Conservation (phyloP, 1,140 invertebrate species). For the Tetranychus urticae region DNA sequence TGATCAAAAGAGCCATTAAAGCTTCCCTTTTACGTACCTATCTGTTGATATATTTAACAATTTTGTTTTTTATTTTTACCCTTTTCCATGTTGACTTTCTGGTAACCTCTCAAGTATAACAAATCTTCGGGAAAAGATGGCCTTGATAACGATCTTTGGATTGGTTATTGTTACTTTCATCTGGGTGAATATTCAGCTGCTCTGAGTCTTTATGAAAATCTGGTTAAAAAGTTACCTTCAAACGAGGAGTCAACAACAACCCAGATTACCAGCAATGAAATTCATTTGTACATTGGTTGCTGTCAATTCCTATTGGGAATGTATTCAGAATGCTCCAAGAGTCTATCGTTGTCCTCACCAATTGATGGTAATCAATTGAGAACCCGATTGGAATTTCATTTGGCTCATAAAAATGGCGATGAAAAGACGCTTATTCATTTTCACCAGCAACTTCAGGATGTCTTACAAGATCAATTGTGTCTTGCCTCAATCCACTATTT, state of each 20-base stretch:
- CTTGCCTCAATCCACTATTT: constrained; percentile 90
- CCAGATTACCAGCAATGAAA: constrained; percentile 9
- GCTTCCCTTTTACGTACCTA: not conserved
- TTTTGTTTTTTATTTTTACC: not conserved
- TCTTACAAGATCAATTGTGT: constrained; percentile 80
- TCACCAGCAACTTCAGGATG: constrained; percentile 58
- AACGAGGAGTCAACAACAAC: constrained; percentile 16
- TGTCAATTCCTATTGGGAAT: constrained; percentile 85
- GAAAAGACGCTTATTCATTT: constrained; percentile 54
- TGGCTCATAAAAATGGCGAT: constrained; percentile 76
- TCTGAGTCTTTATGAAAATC: constrained; percentile 35
- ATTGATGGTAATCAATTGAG: constrained; percentile 22
- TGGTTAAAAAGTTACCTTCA: not conserved
- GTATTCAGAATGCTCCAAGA: constrained; percentile 36
- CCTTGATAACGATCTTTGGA: constrained; percentile 45
- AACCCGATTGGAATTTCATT: constrained; percentile 65
- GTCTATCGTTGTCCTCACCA: constrained; percentile 17
- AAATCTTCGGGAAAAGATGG: constrained; percentile 29
- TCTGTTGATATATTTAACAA: not conserved
- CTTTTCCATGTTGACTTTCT: not conserved
- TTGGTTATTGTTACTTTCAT: constrained; percentile 83
- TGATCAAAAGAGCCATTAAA: not conserved
- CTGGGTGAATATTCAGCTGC: constrained; percentile 74
- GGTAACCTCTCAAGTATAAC: constrained; percentile 24
- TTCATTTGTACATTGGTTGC: constrained; percentile 55